phyloP scores from a whole-genome alignment of 2,888 invertebrate species.

The Amphipyra tragopoginis region DNA sequence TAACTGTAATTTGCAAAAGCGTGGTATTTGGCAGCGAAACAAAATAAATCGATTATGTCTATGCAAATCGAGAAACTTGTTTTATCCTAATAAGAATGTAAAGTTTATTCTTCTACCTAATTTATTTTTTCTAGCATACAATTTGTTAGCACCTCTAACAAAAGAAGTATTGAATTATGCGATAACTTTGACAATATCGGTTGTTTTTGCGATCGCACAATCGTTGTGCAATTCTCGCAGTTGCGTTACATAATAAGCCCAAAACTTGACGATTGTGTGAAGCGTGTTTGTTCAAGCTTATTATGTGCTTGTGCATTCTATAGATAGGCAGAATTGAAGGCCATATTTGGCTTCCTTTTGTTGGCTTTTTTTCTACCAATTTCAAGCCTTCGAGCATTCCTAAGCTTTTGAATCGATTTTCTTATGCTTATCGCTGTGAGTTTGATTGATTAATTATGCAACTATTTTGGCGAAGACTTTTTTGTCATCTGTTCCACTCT shows the following conservation, averaged over 20 bases:
- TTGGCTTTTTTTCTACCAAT: no score
- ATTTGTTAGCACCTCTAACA: slow-evolving; percentile 11
- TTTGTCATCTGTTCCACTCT: no score
- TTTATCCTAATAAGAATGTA: background rate
- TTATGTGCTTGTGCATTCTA: slow-evolving; percentile 14
- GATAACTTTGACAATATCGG: slow-evolving; percentile 48
- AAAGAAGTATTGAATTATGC: slow-evolving; percentile 38
- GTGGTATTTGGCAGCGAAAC: background rate
- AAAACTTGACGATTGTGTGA: slow-evolving; percentile 34
- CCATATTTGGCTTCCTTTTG: background rate
- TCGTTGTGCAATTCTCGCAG: slow-evolving; percentile 16
- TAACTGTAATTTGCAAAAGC: slow-evolving; percentile 21
- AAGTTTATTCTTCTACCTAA: background rate
- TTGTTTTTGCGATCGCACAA: slow-evolving; percentile 40
- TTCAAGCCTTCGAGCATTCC: no score
- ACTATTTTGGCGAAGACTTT: no score
- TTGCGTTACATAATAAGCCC: slow-evolving; percentile 22
- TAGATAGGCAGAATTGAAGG: slow-evolving; percentile 2
- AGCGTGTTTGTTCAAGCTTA: slow-evolving; percentile 16
- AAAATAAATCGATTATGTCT: slow-evolving; percentile 25
- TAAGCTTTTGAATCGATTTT: no score
- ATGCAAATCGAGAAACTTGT: slow-evolving; percentile 11
- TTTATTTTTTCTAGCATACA: background rate
- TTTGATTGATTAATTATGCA: no score
- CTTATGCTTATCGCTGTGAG: no score